Base-by-base conservation (phyloP, 2,888 invertebrate species). In the Microctonus brassicae region DNA sequence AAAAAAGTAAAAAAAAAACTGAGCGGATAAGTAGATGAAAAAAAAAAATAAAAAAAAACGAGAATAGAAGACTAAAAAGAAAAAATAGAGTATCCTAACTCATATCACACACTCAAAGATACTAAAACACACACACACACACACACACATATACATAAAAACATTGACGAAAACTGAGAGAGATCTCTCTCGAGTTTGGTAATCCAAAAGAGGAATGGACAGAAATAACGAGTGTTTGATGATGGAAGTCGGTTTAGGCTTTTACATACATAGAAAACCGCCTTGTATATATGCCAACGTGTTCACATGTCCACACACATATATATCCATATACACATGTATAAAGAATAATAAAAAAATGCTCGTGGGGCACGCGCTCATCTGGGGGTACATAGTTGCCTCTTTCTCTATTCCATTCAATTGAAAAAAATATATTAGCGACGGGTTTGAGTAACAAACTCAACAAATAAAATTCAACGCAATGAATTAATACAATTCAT, bases 141-240 rank as follows among this genome's bases (percentile, higher is more conserved):
- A 26, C 29, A 13, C 57, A 13, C 13, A 29, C 26, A 29, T 26
- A 47, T 7, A 20, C 47, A 17, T 47, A 39, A 13, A 39, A n/a
- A 5, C 39, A 39, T 39, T 39, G 39, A 39, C n/a, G n/a, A n/a
- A n/a, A n/a, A n/a, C n/a, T n/a, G n/a, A n/a, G n/a, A n/a, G n/a
- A n/a, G n/a, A n/a, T n/a, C n/a, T n/a, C 20, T 17, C 1, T 7
- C 47, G 13, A 11, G 6, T 10, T 29, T 29, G 20, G n/a, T 17
- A 42, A 63, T 29, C 53, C 29, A 13, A 78, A 78, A 79, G 83
- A 82, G 80, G 80, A 80, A 82, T 84, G 83, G 85, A 82, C 83
- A 83, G 84, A 79, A 84, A 84, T 86, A 86, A 86, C 84, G 85
- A 86, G 84, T 81, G 82, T 86, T 85, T 86, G 85, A 86, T 86